Evolutionary conservation across 2,797 vertebrate species (phyloP), one percentile per base, ranked within the genome.

Genomic region (Eospalax fontanierii): DNA sequence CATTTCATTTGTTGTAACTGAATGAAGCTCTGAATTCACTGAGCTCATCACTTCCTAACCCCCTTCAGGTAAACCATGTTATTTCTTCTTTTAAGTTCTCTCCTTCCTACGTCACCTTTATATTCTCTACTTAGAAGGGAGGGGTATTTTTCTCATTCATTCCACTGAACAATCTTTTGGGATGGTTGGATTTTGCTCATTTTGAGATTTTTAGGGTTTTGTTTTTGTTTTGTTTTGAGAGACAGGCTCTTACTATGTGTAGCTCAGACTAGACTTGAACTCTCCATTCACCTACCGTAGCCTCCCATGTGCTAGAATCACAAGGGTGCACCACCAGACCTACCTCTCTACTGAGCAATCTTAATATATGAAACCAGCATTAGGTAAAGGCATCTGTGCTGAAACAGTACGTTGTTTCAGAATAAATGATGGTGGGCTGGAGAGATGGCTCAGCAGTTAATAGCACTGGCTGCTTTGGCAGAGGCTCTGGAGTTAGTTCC

Each of bases 331-430:
- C 33, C 19, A 46, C 26, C 70, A 40, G 24, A 28, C 12, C 85
- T 57, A 28, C 40, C 1, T 57, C 54, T 61, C 57, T 46, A 24
- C 26, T 61, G 19, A 88, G 68, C 2, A 35, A 43, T n/a, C 73
- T 85, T 54, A 82, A 61, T 26, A 66, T 10, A 94, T 94, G 54
- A 95, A 90, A 84, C 35, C n/a, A 54, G 21, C 30, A 81, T 90
- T 15, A 54, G 85, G 89, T 1, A 59, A 76, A 65, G 38, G 33
- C 57, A 38, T 30, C 66, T 61, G 26, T 35, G 54, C 24, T 61
- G 35, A 89, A 95, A 75, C 4, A 50, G 30, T 68, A 24, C 50
- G 33, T 54, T 38, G 38, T 50, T 76, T 65, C n/a, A 50, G 57
- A 75, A 40, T 54, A 82, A 95, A 81, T 57, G 61, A 91, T 65